phyloP scores from a whole-genome alignment of 53 echinoderm and acorn worm genomes.

The Echinarachnius parma region DNA sequence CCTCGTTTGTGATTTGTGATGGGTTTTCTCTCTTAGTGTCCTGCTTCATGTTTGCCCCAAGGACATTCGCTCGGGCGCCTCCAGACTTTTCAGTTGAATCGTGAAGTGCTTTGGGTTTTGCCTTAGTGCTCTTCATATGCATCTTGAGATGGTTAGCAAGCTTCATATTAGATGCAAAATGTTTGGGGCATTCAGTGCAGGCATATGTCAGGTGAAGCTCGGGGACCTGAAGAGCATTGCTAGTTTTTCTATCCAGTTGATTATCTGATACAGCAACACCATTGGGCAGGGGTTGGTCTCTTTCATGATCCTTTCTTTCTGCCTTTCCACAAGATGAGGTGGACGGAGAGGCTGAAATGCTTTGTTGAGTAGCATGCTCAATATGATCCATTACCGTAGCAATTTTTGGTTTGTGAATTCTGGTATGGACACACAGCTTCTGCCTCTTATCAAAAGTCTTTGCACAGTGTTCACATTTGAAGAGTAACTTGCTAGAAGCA shows the following conservation, averaged over 20 bases:
- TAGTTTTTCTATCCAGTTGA: neutral
- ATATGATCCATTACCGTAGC: conserved; percentile 37
- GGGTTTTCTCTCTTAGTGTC: too few species aligned
- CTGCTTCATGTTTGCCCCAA: too few species aligned
- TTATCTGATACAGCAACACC: neutral
- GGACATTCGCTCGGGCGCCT: too few species aligned
- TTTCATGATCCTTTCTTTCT: neutral
- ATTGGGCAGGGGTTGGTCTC: neutral
- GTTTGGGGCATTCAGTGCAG: conserved; percentile 37
- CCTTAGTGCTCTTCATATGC: conserved; percentile 29
- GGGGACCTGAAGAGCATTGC: neutral
- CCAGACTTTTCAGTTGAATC: too few species aligned
- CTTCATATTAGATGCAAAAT: conserved; percentile 28
- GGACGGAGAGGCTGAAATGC: neutral
- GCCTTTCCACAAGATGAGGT: neutral
- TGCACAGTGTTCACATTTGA: conserved; percentile 37
- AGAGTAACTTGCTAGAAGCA: neutral
- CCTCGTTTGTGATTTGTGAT: too few species aligned
- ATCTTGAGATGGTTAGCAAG: conserved; percentile 30
- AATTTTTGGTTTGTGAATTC: conserved; percentile 29
- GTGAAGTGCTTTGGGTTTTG: too few species aligned
- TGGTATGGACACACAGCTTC: conserved; percentile 27
- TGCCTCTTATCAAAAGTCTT: conserved; percentile 40
- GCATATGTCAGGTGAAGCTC: conserved; percentile 5
- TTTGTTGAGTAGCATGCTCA: conserved; percentile 11